Evolutionary conservation across 2,888 invertebrate species (phyloP).

Genomic region (Clitarchus hookeri): DNA sequence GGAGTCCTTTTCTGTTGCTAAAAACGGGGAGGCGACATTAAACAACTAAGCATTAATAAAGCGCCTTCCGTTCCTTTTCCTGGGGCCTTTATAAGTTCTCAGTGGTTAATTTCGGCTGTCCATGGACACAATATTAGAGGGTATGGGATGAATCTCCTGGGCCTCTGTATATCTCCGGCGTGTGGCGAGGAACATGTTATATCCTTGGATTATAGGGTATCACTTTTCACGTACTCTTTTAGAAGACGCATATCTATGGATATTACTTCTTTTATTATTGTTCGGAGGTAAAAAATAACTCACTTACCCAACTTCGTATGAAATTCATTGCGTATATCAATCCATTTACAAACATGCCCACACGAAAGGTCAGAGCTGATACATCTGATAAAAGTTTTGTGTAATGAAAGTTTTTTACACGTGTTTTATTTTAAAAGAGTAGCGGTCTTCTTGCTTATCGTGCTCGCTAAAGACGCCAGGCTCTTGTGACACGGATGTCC

Average conservation of each 20-base stretch:
- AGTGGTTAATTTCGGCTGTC: background rate
- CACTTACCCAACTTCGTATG: background rate
- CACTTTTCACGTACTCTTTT: background rate
- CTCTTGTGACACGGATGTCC: no score
- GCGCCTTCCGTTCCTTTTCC: background rate
- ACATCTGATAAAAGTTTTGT: no score
- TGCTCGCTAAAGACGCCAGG: no score
- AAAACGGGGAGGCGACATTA: background rate
- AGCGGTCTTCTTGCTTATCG: no score
- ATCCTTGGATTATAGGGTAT: background rate
- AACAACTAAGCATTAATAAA: conserved; percentile 8
- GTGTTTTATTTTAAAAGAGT: no score
- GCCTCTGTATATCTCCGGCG: background rate
- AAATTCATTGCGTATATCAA: background rate
- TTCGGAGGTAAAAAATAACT: background rate
- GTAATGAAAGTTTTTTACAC: no score
- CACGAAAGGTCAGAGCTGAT: no score
- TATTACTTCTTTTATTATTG: background rate
- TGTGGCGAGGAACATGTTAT: background rate
- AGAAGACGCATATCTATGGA: background rate
- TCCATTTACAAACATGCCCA: background rate
- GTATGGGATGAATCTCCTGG: no score
- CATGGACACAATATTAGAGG: no score
- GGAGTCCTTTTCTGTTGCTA: background rate
- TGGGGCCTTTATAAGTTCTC: background rate